Evolutionary conservation across 2,888 invertebrate genomes (phyloP).

Genomic region (Cataglyphis albicans): DNA sequence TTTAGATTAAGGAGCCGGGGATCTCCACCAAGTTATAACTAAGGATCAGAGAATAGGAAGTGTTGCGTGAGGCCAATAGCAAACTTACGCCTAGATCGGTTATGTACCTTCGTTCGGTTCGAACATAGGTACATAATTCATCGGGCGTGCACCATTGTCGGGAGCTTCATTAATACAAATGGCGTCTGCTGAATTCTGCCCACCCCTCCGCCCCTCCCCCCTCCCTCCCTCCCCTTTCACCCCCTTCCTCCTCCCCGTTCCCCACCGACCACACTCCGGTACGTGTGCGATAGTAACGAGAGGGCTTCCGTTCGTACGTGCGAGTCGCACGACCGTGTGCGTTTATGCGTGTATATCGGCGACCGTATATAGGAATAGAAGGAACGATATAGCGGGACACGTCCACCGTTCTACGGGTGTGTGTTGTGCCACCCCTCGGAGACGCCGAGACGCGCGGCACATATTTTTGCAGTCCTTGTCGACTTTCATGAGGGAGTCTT

Average conservation of each 20-base stretch:
- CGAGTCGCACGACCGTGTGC: constrained; percentile 25
- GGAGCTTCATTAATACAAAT: constrained; percentile 86
- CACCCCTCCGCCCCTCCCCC: not conserved
- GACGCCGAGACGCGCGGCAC: constrained; percentile 78
- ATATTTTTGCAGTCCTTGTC: constrained; percentile 85
- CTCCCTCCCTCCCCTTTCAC: no score
- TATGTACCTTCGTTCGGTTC: constrained; percentile 81
- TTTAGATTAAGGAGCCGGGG: constrained; percentile 34
- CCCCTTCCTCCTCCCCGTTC: not conserved
- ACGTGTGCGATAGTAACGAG: constrained; percentile 69
- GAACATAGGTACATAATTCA: constrained; percentile 86
- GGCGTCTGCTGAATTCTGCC: constrained; percentile 86
- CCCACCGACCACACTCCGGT: constrained; percentile 70
- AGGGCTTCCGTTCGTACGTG: constrained; percentile 63
- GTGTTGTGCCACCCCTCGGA: constrained; percentile 60
- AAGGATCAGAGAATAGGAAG: constrained; percentile 52
- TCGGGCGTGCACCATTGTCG: constrained; percentile 85
- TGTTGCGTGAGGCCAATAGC: constrained; percentile 70
- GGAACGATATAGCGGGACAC: constrained; percentile 60
- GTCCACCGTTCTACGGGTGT: constrained; percentile 61
- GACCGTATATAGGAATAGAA: constrained; percentile 47
- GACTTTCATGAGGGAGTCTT: constrained; percentile 86
- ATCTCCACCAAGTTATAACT: constrained; percentile 48
- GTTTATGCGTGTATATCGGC: constrained; percentile 11
- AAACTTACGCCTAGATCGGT: constrained; percentile 72